Evolutionary conservation across 1,140 invertebrate species (phyloP), one percentile per base, ranked within the genome.

Genomic region (Nomia melanderi): DNA sequence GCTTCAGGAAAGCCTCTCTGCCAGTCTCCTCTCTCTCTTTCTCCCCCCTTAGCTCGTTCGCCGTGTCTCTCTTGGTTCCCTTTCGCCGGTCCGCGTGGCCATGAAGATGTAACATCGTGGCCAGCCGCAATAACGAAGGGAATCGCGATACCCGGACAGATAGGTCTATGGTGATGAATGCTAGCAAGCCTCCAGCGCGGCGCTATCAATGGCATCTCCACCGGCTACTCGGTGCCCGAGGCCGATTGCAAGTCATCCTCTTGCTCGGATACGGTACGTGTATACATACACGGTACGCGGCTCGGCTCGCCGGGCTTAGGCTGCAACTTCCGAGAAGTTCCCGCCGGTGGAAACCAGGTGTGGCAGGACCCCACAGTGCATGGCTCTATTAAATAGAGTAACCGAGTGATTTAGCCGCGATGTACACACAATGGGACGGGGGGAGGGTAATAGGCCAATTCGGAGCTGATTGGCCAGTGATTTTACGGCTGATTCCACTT

Each of bases 101-200:
- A 84, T 84, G 73, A 85, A 85, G 83, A 84, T 81, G 83, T 86
- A 85, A 84, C 71, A 75, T 47, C 57, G 63, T 39, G 44, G 63
- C 53, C 59, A 33, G 72, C 31, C 60, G 83, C 78, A 81, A 77
- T 86, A 86, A 86, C 83, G 76, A 86, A 76, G 81, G 50, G 73
- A 83, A 77, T 79, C 44, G 65, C 65, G 81, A 86, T 86, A 84
- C 70, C 33, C 69, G 67, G 36, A 75, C 66, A 86, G 83, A 86
- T 86, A 86, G 63, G 77, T 76, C 77, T 75, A 78, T 77, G 69
- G 75, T 85, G 81, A 86, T 86, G 84, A 86, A 86, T 84, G 82
- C 79, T 77, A 82, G 71, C 78, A 79, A 59, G 79, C 79, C 74
- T 81, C 69, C 78, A 72, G 73, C 75, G 53, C 33, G 79, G 53